Evolutionary conservation across 2,888 invertebrate genomes (phyloP).

Genomic region (Plebejus anna): DNA sequence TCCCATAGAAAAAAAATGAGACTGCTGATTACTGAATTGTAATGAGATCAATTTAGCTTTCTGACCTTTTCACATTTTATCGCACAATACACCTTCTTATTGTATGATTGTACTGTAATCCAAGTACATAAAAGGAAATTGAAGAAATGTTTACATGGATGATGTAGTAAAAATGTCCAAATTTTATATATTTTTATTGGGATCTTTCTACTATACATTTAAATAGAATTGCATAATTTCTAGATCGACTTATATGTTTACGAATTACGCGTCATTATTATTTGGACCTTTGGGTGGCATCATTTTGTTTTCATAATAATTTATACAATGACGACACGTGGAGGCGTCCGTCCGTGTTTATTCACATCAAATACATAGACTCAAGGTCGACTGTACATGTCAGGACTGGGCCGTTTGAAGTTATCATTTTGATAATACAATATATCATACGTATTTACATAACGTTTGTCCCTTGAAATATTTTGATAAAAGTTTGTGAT

Average conservation of each 20-base stretch:
- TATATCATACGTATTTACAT: background rate
- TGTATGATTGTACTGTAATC: too few relatives aligned
- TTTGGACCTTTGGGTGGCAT: background rate
- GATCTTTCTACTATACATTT: background rate
- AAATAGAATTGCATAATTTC: background rate
- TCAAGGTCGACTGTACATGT: constrained; percentile 35
- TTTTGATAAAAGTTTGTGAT: background rate
- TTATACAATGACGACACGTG: constrained; percentile 33
- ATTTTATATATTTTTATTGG: too few relatives aligned
- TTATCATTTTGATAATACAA: background rate
- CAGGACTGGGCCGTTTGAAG: constrained; percentile 26
- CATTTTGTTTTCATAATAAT: constrained; percentile 35
- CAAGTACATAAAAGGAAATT: too few relatives aligned
- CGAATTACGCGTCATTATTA: background rate
- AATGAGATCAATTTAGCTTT: too few relatives aligned
- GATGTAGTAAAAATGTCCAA: too few relatives aligned
- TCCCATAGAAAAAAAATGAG: too few relatives aligned
- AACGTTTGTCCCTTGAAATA: background rate
- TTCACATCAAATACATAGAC: constrained; percentile 25
- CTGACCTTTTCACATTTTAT: too few relatives aligned
- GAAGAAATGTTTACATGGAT: too few relatives aligned
- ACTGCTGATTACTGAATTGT: too few relatives aligned
- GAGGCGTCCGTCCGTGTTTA: constrained; percentile 33
- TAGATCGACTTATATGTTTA: background rate
- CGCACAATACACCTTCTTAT: too few relatives aligned